phyloP scores from a whole-genome alignment of 2,113 vertebrate genomes.

The Mixornis gularis region DNA sequence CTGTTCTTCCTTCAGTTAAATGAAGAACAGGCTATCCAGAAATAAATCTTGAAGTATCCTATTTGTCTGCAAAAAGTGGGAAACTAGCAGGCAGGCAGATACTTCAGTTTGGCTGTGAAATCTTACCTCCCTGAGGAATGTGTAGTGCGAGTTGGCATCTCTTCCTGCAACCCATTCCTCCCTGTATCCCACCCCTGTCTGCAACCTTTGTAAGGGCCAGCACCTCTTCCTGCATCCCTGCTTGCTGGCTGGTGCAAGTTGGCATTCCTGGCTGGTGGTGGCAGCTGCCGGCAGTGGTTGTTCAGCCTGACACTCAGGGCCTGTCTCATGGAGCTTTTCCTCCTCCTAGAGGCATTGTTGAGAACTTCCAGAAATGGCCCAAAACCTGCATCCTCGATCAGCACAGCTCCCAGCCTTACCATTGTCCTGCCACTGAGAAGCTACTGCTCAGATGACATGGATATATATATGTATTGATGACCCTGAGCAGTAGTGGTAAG shows the following conservation, averaged over 20 bases:
- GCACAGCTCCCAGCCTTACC: neutral
- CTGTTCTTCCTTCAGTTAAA: neutral
- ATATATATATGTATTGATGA: neutral
- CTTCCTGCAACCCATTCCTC: neutral
- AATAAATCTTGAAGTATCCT: neutral
- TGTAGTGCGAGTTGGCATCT: neutral
- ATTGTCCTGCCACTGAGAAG: neutral
- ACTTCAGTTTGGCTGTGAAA: neutral
- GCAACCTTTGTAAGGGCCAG: neutral
- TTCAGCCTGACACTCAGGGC: fast-evolving
- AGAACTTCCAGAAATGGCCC: neutral
- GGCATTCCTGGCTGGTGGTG: neutral
- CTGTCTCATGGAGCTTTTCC: slow-evolving; percentile 16
- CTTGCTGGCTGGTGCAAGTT: neutral
- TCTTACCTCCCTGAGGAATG: neutral
- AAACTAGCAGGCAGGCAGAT: neutral
- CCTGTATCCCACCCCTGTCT: neutral
- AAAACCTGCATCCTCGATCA: neutral
- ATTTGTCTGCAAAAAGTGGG: neutral
- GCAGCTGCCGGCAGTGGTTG: fast-evolving
- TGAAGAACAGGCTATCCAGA: neutral
- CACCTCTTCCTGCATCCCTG: neutral
- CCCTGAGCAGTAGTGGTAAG: neutral
- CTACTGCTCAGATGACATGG: neutral
- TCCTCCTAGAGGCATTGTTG: slow-evolving; percentile 53